Evolutionary conservation across 2,888 invertebrate species (phyloP).

Genomic region (Patella depressa): DNA sequence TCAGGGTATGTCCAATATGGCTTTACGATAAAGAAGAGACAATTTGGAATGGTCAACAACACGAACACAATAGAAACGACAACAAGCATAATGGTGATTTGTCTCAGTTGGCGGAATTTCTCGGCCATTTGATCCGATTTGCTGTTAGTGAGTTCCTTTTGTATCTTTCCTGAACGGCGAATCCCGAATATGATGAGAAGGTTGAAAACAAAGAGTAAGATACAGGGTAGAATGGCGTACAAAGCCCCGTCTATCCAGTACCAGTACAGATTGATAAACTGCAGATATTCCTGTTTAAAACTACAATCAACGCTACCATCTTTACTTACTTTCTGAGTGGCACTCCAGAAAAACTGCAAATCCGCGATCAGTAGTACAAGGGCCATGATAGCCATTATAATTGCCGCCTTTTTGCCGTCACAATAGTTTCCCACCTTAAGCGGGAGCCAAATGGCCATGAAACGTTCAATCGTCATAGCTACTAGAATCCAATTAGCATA

Average conservation of each 20-base stretch:
- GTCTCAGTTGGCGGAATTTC: conserved; percentile 49
- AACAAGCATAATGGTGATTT: conserved; percentile 59
- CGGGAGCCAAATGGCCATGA: conserved; percentile 63
- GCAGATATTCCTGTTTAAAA: conserved; percentile 32
- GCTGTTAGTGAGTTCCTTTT: conserved; percentile 43
- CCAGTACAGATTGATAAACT: conserved; percentile 48
- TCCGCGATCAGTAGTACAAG: conserved; percentile 42
- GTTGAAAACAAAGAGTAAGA: conserved; percentile 51
- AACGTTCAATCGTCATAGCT: conserved; percentile 60
- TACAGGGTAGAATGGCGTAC: conserved; percentile 52
- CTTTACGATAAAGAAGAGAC: conserved; percentile 51
- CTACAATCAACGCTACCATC: conserved; percentile 28
- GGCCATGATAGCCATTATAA: conserved; percentile 36
- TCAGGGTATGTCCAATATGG: conserved; percentile 47
- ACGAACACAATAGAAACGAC: conserved; percentile 54
- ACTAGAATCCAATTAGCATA: conserved; percentile 64
- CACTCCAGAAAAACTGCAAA: conserved; percentile 47
- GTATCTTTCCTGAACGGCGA: conserved; percentile 32
- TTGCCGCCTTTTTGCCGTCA: conserved; percentile 41
- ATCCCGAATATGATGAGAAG: conserved; percentile 48
- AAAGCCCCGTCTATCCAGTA: conserved; percentile 58
- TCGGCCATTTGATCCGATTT: conserved; percentile 42
- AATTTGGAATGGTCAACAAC: conserved; percentile 54
- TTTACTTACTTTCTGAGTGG: conserved; percentile 32
- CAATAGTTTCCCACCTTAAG: conserved; percentile 46